A percentile compares a stretch with the other conserved stretches of the same genome.
Conservation (phyloP, 2,797 vertebrate genomes). For the Halcyon chelicuti region DNA sequence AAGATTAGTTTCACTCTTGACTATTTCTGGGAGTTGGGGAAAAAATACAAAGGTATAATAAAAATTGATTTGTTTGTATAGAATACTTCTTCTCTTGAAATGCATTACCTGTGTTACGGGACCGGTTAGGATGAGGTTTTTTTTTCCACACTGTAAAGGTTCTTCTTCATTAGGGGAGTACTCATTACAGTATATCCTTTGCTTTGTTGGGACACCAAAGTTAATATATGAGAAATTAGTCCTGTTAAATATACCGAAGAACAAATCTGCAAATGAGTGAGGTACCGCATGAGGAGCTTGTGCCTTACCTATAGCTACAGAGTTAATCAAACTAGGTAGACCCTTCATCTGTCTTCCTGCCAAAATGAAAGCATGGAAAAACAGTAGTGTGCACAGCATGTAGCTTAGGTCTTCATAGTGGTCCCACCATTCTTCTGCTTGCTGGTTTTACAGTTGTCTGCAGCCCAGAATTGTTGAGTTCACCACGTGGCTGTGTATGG, state of each 20-base stretch:
- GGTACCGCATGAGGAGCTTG: neutral
- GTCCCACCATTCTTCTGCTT: neutral
- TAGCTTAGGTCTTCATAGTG: neutral
- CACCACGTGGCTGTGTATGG: neutral
- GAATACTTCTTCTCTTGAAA: neutral
- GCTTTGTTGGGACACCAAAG: neutral
- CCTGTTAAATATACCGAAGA: neutral
- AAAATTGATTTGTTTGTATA: neutral
- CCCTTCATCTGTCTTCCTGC: neutral
- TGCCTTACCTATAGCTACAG: neutral
- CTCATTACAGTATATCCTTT: neutral
- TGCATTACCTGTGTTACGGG: neutral
- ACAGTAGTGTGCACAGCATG: rapidly evolving
- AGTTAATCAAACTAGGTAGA: neutral
- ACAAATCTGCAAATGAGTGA: neutral
- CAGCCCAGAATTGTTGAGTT: neutral
- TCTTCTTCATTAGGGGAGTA: neutral
- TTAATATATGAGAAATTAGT: neutral
- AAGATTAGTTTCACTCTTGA: neutral
- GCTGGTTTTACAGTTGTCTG: neutral
- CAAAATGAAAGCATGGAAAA: neutral
- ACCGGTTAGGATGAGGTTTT: neutral
- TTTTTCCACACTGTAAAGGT: neutral
- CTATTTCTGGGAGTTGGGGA: neutral
- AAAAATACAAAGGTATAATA: neutral